Base-by-base conservation (phyloP, 1,140 invertebrate genomes). In the Drosophila sulfurigaster region DNA sequence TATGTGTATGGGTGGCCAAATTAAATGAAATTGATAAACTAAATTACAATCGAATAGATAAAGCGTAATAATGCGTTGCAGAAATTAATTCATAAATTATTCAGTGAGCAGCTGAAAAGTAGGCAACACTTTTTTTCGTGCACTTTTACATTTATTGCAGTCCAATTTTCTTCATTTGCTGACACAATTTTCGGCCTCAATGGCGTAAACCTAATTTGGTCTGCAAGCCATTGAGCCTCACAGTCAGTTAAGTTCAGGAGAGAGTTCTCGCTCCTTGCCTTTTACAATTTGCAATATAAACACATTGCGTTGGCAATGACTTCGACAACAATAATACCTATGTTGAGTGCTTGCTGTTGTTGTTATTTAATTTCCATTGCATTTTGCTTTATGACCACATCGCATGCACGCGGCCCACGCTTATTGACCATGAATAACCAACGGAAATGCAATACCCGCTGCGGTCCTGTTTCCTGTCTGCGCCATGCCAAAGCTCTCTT, bases 21-120 rank as follows among this genome's bases (percentile, higher is more conserved):
- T 83, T 52, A 67, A 89, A 72, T 81, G 73, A 89, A 83, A 89
- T 83, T 78, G 74, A 89, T 88, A 68, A 83, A 89, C 80, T 81
- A 78, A 81, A 83, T 88, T 81, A 89, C 83, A 82, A 88, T 82
- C 69, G 63, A 58, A 68, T 82, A 78, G 82, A 82, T 80, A 82
- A 88, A 62, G 70, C 64, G 76, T 67, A 69, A 82, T 87, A 82
- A 72, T 70, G 66, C 46, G 63, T 6, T 58, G 25, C 68, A 57
- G 43, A 60, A 85, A 79, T 69, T 52, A 73, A 77, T 69, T 75
- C 63, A 63, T 57, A 75, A 78, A 80, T 82, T 74, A 88, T 74
- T 67, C 63, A 70, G 54, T 49, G 35, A 10, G 20, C 54, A 41
- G 43, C 52, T 64, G 56, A 65, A 72, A 67, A 66, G 68, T 69